A percentile compares a stretch with the other conserved stretches of the same genome.
These are phyloP conservation scores for Adoxophyes honmai DNA, from an alignment of 1,140 invertebrate genomes.

Conservation along the genomic window DNA sequence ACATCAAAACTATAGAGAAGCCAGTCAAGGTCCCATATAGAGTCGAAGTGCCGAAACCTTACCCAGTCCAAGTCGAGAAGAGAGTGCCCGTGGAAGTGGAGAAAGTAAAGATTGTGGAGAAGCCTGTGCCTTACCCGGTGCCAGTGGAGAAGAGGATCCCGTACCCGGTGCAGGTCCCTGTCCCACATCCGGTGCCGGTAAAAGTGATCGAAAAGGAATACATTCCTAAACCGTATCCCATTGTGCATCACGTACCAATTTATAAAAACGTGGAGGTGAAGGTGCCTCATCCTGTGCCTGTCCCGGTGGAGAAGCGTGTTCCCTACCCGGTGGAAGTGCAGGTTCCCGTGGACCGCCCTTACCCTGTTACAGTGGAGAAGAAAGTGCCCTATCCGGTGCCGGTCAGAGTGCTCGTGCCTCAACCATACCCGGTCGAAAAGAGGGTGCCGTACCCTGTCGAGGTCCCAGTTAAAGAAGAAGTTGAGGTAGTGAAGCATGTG, in stretches of 20 bases:
- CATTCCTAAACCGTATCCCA: slow-evolving; percentile 78
- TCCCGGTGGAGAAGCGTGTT: slow-evolving; percentile 77
- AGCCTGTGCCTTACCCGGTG: slow-evolving; percentile 79
- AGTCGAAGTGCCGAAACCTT: slow-evolving; percentile 76
- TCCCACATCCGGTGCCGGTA: slow-evolving; percentile 74
- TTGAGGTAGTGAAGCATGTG: slow-evolving; percentile 77
- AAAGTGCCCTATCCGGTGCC: slow-evolving; percentile 74
- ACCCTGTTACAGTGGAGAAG: slow-evolving; percentile 75
- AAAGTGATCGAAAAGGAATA: slow-evolving; percentile 75
- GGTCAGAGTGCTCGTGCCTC: slow-evolving; percentile 71
- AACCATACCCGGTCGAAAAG: slow-evolving; percentile 78
- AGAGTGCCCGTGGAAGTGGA: slow-evolving; percentile 81
- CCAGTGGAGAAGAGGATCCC: slow-evolving; percentile 81
- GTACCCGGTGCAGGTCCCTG: slow-evolving; percentile 80
- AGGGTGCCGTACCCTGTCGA: slow-evolving; percentile 78
- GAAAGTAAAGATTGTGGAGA: slow-evolving; percentile 81
- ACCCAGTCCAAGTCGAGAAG: slow-evolving; percentile 79
- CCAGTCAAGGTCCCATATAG: slow-evolving; percentile 68
- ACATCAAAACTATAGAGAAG: slow-evolving; percentile 79
- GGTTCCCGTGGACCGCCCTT: slow-evolving; percentile 75
- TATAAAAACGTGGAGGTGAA: slow-evolving; percentile 74
- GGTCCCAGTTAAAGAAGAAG: slow-evolving; percentile 75
- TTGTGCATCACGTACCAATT: slow-evolving; percentile 74
- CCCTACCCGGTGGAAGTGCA: slow-evolving; percentile 70
- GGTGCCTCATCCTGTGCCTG: slow-evolving; percentile 69